Evolutionary conservation across 2,113 vertebrate genomes (phyloP).

Genomic region (Misgurnus anguillicaudatus): DNA sequence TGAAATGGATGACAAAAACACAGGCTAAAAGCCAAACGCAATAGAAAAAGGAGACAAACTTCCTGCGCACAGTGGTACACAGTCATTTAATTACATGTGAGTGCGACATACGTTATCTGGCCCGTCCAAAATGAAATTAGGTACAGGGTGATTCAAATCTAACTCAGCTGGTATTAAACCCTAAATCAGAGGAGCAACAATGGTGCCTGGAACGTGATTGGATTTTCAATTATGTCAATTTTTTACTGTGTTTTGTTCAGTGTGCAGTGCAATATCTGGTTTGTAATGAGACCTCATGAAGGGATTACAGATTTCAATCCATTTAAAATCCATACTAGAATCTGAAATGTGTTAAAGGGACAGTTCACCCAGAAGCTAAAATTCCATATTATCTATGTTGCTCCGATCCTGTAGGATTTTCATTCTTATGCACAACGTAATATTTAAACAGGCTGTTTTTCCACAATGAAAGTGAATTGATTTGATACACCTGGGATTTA

Average conservation of each 20-base stretch:
- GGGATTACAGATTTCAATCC: background rate
- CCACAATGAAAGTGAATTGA: no score
- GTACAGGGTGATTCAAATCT: constrained; percentile 34
- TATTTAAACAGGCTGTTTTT: no score
- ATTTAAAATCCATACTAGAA: background rate
- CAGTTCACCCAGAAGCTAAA: no score
- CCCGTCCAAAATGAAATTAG: constrained; percentile 34
- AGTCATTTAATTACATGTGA: constrained; percentile 47
- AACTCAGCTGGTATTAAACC: constrained; percentile 44
- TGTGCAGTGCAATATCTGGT: background rate
- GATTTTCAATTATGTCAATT: background rate
- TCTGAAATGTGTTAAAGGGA: background rate
- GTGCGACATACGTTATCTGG: constrained; percentile 21
- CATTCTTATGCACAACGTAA: no score
- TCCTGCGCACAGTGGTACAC: constrained; percentile 32
- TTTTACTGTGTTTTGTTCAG: background rate
- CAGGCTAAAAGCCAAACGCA: constrained; percentile 6
- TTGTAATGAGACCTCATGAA: constrained; percentile 16
- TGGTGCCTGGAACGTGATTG: background rate
- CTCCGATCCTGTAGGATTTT: no score
- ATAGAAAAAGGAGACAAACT: constrained; percentile 5
- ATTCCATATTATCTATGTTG: no score
- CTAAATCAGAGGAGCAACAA: constrained; percentile 30
- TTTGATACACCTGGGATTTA: no score
- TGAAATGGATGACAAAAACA: constrained; percentile 3